Percentiles rank a stretch among this genome's conserved stretches.
Conservation (phyloP, 2,797 vertebrate species). For the Eulemur albifrons region DNA sequence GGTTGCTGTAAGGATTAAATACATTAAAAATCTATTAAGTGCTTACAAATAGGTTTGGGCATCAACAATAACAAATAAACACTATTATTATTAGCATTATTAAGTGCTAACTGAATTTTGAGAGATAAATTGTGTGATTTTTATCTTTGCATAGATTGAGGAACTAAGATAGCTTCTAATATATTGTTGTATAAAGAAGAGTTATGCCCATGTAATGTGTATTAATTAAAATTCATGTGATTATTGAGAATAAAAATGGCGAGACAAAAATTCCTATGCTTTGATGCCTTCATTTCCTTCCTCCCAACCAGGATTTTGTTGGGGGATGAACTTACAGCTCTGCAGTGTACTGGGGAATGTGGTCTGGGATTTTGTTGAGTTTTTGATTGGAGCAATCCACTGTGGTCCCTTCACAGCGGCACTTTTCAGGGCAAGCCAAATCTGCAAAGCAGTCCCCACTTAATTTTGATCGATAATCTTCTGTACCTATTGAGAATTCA, state of each 20-base stretch:
- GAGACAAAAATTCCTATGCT: background rate
- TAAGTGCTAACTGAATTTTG: background rate
- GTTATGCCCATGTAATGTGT: background rate
- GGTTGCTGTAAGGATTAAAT: background rate
- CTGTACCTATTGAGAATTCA: conserved; percentile 91
- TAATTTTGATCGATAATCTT: conserved; percentile 98
- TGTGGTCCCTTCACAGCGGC: conserved; percentile 97
- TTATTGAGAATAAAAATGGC: conserved; percentile 50
- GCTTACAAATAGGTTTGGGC: background rate
- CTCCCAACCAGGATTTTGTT: background rate
- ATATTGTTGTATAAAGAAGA: conserved; percentile 39
- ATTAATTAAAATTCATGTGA: background rate
- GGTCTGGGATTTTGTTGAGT: conserved; percentile 95
- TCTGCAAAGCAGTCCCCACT: conserved; percentile 98
- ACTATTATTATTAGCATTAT: background rate
- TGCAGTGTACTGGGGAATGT: conserved; percentile 96
- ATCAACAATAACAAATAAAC: background rate
- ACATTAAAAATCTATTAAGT: background rate
- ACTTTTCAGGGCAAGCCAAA: conserved; percentile 97
- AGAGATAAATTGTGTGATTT: background rate
- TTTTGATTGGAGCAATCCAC: conserved; percentile 99
- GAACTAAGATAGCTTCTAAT: conserved; percentile 63
- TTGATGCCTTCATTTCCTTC: background rate
- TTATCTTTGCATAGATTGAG: conserved; percentile 40
- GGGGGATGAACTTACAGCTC: conserved; percentile 92